Base-by-base conservation (phyloP, 2,888 invertebrate genomes). In the Yponomeuta plumbellus region DNA sequence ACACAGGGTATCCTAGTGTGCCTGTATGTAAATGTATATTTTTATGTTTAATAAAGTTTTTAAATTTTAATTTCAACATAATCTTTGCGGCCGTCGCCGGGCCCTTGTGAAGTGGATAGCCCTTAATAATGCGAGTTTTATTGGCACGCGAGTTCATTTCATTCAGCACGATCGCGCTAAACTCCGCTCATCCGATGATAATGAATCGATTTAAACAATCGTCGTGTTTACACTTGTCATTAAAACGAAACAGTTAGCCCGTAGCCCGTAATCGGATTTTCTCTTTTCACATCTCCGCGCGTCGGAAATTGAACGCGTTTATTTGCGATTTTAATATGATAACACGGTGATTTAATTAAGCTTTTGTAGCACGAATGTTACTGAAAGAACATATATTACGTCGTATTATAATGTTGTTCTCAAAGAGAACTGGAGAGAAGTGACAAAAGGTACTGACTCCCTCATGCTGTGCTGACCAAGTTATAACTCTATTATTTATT, bases 171-270 rank as follows among this genome's bases (percentile, higher is more conserved):
- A 52, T 52, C 3, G 58, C 13, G 11, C n/a, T 58, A 58, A 61
- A 66, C 66, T 56, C 34, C 62, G 56, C 13, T 11, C 2, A 58
- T 21, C 20, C 58, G 22, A 58, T 58, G 11, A 58, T 17, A 58
- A 58, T 58, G 58, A n/a, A 58, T 58, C 58, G 58, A 58, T 58
- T 20, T 20, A 20, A 22, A 58, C 58, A 58, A 58, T 58, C 58
- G 58, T 11, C 44, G 22, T 58, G 22, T 58, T 58, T 58, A 58
- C 58, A 58, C 58, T 58, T 21, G 58, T 58, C 58, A 22, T 58
- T 58, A 58, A 58, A 58, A 21, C 58, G 58, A 22, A 58, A 58
- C 21, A 58, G n/a, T 58, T 11, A 58, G 58, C 58, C 20, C 11
- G 20, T 11, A 58, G 58, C 58, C 20, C 11, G 20, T 58, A 58